Base-by-base conservation (phyloP, 2,113 vertebrate species). In the Bos javanicus region DNA sequence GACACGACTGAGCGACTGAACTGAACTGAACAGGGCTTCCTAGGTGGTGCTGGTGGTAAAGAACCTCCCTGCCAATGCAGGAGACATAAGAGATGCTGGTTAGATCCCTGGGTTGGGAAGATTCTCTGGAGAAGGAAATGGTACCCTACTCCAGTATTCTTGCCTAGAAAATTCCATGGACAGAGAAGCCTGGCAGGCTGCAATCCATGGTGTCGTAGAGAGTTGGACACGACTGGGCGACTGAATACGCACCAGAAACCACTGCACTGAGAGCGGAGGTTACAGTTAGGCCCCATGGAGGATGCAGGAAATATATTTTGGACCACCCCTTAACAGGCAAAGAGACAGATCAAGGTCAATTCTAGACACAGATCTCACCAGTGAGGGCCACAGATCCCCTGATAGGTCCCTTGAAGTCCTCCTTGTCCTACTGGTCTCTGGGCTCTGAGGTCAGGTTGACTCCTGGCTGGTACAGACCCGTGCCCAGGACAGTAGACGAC, bases 251-350 rank as follows among this genome's bases (percentile, higher is more conserved):
- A 50, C 33, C 50, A 8, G 30, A n/a, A 83, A 33, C 76, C n/a
- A 23, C 28, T 30, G 26, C 16, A 12, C 10, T 46, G 43, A 76
- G 83, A 78, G 54, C 10, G 33, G 23, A 16, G 43, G 25, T 11
- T 21, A 36, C 16, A 16, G 76, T 9, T 14, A 15, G 14, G 39
- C 17, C n/a, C 54, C 13, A 0, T n/a, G 4, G 26, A 39, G 14
- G 81, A 50, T 10, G 81, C 57, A 21, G 48, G 36, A 84, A 33
- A 4, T 39, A 23, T 15, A 23, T 64, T 25, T 64, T 7, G 23
- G 28, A 3, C 11, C 21, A 28, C 36, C 0, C 0, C 19, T 52
- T 11, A 26, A 48, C 6, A 30, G 19, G 67, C n/a, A 3, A 85
- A 4, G 57, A 4, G 26, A 19, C 5, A 25, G 13, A 12, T 3